A percentile compares a stretch with the other conserved stretches of the same genome.
Evolutionary conservation across 2,113 vertebrate genomes (phyloP).

Genomic region (Coptodon bakossiorum): DNA sequence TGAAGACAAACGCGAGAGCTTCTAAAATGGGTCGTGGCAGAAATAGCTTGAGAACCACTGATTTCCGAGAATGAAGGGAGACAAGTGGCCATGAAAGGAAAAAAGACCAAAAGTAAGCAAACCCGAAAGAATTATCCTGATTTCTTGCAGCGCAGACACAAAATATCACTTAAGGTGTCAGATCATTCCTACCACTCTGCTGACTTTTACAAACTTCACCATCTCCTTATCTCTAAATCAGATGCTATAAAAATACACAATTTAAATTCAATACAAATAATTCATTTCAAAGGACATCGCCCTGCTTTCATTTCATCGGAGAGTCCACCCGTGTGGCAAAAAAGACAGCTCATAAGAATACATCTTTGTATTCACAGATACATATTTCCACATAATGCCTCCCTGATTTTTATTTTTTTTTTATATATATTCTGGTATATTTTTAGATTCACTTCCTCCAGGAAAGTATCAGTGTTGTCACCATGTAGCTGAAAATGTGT

Average conservation of each 20-base stretch:
- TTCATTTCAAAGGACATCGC: neutral
- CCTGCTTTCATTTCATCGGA: neutral
- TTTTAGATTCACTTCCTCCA: neutral
- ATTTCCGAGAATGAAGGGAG: neutral
- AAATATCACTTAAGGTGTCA: slow-evolving; percentile 43
- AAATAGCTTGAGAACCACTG: neutral
- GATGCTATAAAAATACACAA: neutral
- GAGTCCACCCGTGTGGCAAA: neutral
- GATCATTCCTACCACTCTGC: neutral
- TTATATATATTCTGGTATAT: neutral
- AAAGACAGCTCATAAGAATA: neutral
- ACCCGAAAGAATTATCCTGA: neutral
- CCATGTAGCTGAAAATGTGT: slow-evolving; percentile 1
- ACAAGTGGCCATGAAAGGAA: neutral
- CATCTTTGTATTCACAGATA: neutral
- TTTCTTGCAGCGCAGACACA: slow-evolving; percentile 7
- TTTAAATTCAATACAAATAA: neutral
- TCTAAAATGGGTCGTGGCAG: neutral
- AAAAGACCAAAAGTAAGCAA: neutral
- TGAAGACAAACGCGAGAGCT: neutral
- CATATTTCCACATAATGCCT: neutral
- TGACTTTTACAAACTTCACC: neutral
- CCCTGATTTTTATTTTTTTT: neutral
- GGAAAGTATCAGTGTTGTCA: slow-evolving; percentile 9
- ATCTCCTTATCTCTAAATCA: slow-evolving; percentile 8